Percentiles rank a stretch among this genome's conserved stretches.
phyloP scores from a whole-genome alignment of 2,113 vertebrate species.

The Petrocephalus zakoni region DNA sequence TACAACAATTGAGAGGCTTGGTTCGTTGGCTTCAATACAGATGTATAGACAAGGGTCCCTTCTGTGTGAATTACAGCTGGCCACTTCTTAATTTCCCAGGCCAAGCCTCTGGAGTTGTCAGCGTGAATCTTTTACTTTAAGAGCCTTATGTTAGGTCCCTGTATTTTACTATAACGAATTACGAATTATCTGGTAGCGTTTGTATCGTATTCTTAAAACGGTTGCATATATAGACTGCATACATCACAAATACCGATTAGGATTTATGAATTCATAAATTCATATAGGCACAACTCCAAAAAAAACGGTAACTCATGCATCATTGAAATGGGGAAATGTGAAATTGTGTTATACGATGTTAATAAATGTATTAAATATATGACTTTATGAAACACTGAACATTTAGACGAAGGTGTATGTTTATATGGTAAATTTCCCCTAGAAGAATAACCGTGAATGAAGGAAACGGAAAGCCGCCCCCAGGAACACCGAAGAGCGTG shows the following conservation, averaged over 20 bases:
- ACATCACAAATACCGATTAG: neutral
- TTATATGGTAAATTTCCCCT: neutral
- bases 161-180: neutral
- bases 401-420: neutral
- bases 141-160: neutral
- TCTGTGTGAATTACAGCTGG: neutral
- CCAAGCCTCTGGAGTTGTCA: neutral
- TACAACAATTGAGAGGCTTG: conserved; percentile 7
- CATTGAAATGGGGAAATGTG: neutral
- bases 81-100: neutral
- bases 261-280: neutral
- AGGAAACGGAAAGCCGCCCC: neutral
- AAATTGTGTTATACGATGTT: neutral
- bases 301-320: neutral
- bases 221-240: neutral
- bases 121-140: neutral
- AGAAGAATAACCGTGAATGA: neutral
- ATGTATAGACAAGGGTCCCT: neutral
- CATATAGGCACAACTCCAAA: neutral
- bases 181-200: neutral
- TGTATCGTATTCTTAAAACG: neutral
- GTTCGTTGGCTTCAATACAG: neutral
- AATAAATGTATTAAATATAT: neutral
- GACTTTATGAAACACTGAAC: neutral
- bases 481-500: neutral